A percentile compares a stretch with the other conserved stretches of the same genome.
Evolutionary conservation across 1,140 invertebrate species (phyloP).

Genomic region (Acromyrmex heyeri): DNA sequence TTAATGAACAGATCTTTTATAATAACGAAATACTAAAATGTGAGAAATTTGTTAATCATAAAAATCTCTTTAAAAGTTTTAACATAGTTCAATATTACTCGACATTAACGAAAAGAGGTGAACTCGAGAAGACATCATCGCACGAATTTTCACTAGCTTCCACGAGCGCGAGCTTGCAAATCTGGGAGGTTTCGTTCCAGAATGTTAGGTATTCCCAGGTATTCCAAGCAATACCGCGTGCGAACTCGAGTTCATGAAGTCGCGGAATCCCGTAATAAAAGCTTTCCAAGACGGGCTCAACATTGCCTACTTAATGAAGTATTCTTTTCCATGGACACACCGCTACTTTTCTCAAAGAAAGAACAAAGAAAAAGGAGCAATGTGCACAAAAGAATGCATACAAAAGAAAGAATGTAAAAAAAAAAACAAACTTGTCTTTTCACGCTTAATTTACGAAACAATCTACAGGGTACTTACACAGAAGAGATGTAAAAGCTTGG

Average conservation of each 20-base stretch:
- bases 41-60: not conserved
- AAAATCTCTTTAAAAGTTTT: constrained; percentile 3
- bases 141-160: constrained; percentile 32
- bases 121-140: constrained; percentile 4
- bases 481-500: not conserved
- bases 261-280: constrained; percentile 49
- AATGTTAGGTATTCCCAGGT: constrained; percentile 46
- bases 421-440: not conserved
- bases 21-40: not conserved
- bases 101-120: not conserved
- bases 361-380: constrained; percentile 8
- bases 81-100: constrained; percentile 10
- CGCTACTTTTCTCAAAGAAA: not conserved
- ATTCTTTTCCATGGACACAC: constrained; percentile 22
- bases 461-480: not conserved
- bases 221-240: constrained; percentile 48
- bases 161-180: constrained; percentile 13
- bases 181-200: constrained; percentile 39
- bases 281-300: constrained; percentile 29
- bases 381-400: not conserved
- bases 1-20: not conserved
- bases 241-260: constrained; percentile 44
- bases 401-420: constrained; percentile 10
- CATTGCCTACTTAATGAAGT: constrained; percentile 35
- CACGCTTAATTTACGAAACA: constrained; percentile 5